A percentile compares a stretch with the other conserved stretches of the same genome.
These are phyloP conservation scores for Microplitis manilae DNA, from an alignment of 2,888 invertebrate species.

Conservation along the genomic window DNA sequence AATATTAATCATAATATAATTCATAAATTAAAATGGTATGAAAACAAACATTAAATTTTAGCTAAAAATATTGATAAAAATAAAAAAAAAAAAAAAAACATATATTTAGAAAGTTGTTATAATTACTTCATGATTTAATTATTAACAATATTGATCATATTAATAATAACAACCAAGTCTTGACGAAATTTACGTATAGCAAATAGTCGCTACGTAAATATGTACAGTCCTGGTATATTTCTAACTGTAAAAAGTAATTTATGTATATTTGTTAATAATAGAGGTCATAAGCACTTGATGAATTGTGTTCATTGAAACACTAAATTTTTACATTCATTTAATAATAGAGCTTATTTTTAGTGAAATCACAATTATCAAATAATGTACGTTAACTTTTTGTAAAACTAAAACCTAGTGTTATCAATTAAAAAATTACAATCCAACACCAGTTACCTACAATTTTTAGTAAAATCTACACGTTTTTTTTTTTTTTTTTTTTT, in stretches of 20 bases:
- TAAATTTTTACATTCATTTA: conserved; percentile 1
- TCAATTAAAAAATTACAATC: not conserved
- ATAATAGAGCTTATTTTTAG: not conserved
- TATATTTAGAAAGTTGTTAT: not conserved
- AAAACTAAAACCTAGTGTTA: not conserved
- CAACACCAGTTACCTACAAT: not conserved
- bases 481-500: not conserved
- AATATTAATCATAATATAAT: conserved; percentile 59
- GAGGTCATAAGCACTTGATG: conserved; percentile 48
- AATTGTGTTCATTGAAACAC: conserved; percentile 23
- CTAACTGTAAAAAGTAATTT: conserved; percentile 51
- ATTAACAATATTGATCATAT: conserved; percentile 19
- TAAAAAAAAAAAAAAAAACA: conserved; percentile 12
- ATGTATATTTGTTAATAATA: conserved; percentile 64
- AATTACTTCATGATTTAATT: not conserved
- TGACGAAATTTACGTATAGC: conserved; percentile 32
- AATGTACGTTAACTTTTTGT: not conserved
- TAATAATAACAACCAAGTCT: too few relatives aligned
- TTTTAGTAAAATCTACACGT: not conserved
- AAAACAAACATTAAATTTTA: conserved; percentile 5
- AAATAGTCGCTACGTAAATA: conserved; percentile 9
- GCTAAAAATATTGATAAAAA: conserved; percentile 2
- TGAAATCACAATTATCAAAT: not conserved
- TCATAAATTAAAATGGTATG: not conserved
- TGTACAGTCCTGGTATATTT: conserved; percentile 35